A percentile compares a stretch with the other conserved stretches of the same genome.
Evolutionary conservation across 2,797 vertebrate species (phyloP).

Genomic region (Hoplostethus mediterraneus): DNA sequence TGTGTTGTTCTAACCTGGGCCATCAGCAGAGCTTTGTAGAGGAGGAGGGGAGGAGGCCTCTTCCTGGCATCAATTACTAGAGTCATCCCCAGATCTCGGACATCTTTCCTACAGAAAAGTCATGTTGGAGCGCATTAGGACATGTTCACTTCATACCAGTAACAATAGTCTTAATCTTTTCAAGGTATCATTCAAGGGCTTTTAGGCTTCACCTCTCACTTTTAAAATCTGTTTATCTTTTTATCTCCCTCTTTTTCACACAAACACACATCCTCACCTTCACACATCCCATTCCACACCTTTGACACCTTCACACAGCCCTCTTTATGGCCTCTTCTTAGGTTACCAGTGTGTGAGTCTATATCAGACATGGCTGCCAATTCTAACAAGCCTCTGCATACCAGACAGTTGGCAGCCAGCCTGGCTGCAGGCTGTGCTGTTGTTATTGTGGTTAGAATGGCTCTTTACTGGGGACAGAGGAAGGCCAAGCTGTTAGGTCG

Average conservation of each 20-base stretch:
- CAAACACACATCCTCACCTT: conserved; percentile 7
- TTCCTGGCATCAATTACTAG: conserved; percentile 91
- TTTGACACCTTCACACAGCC: conserved; percentile 35
- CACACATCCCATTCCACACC: conserved; percentile 24
- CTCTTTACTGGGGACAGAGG: conserved; percentile 40
- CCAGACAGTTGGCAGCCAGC: conserved; percentile 72
- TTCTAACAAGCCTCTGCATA: conserved; percentile 59
- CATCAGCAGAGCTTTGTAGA: conserved; percentile 89
- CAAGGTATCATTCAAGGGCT: background rate
- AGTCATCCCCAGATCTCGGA: conserved; percentile 85
- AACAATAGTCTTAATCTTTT: background rate
- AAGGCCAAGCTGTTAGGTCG: conserved; percentile 33
- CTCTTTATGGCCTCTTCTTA: conserved; percentile 54
- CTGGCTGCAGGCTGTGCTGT: conserved; percentile 39
- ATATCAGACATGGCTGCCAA: conserved; percentile 58
- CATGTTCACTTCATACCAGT: conserved; percentile 12
- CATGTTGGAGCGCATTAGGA: conserved; percentile 26
- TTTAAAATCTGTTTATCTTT: conserved; percentile 25
- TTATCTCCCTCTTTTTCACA: conserved; percentile 6
- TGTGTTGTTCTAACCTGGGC: conserved; percentile 86
- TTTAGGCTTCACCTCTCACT: conserved; percentile 11
- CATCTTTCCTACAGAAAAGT: conserved; percentile 82
- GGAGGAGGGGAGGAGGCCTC: conserved; percentile 72
- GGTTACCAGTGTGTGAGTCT: conserved; percentile 46
- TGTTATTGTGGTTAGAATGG: conserved; percentile 30